A percentile compares a stretch with the other conserved stretches of the same genome.
phyloP scores from a whole-genome alignment of 2,888 invertebrate genomes.

The Criorhina ranunculi region DNA sequence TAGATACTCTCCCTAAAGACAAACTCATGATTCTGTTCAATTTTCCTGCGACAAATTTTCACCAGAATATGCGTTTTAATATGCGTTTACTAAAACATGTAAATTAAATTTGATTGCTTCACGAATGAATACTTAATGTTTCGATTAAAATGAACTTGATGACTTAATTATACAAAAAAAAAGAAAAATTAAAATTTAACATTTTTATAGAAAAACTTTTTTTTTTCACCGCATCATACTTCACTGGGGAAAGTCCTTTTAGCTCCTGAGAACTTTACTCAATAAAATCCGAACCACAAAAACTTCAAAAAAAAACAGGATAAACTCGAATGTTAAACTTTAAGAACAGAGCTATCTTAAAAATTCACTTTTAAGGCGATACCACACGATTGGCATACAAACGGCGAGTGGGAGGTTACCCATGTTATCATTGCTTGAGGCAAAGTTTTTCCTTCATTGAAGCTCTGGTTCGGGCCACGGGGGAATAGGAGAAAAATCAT shows the following conservation, averaged over 20 bases:
- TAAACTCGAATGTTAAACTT: conserved; percentile 1
- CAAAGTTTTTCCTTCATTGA: background rate
- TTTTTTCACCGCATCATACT: background rate
- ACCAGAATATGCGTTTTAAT: background rate
- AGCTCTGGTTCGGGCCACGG: conserved; percentile 3
- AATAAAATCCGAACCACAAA: background rate
- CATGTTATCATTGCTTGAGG: background rate
- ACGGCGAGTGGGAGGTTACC: conserved; percentile 1
- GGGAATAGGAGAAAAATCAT: background rate
- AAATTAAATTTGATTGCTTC: conserved; percentile 26
- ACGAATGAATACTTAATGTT: conserved; percentile 25
- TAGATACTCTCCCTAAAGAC: background rate
- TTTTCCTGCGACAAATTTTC: conserved; percentile 23
- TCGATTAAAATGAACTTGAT: conserved; percentile 28
- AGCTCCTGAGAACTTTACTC: too few species aligned
- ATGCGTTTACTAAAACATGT: background rate
- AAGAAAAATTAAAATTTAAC: background rate
- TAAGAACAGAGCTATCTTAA: background rate
- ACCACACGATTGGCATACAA: background rate
- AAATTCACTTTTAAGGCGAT: conserved; percentile 10
- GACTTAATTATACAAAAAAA: conserved; percentile 24
- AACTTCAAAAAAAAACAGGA: background rate
- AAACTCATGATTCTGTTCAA: background rate
- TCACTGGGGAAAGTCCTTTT: background rate
- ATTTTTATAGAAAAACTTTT: background rate